Evolutionary conservation across 53 echinoderm and acorn worm species (phyloP).

Genomic region (Crossaster papposus): DNA sequence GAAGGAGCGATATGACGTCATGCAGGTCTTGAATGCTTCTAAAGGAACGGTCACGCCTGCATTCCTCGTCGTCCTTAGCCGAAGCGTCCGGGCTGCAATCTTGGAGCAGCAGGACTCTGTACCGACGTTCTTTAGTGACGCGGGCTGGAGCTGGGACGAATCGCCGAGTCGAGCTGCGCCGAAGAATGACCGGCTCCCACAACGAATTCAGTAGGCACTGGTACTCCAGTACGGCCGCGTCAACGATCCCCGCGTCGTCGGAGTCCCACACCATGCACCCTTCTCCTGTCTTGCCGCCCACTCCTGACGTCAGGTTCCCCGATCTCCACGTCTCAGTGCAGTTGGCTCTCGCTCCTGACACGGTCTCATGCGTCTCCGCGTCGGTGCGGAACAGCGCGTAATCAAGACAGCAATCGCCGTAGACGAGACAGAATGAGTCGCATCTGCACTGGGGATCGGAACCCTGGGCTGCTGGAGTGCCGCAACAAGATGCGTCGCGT

Average conservation of each 20-base stretch:
- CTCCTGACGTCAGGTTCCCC: not conserved
- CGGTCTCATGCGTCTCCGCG: not conserved
- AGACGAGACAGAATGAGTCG: conserved; percentile 28
- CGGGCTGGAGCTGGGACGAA: conserved; percentile 1
- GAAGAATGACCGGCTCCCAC: conserved; percentile 37
- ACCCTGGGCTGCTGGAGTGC: not conserved
- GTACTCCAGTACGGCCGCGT: not conserved
- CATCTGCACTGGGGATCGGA: not conserved
- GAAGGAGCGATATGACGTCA: conserved; percentile 44
- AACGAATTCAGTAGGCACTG: conserved; percentile 42
- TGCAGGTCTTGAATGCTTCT: not conserved
- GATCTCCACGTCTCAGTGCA: not conserved
- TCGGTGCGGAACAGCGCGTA: conserved; percentile 22
- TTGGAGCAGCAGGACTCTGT: not conserved
- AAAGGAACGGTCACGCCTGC: not conserved
- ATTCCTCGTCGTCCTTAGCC: conserved; percentile 5
- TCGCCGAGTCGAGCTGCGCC: conserved; percentile 13
- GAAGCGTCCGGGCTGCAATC: conserved; percentile 22
- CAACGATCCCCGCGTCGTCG: not conserved
- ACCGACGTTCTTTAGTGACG: not conserved
- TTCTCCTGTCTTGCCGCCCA: not conserved
- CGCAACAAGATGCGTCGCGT: conserved; percentile 20
- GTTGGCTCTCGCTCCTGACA: not conserved
- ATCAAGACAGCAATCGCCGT: conserved; percentile 46
- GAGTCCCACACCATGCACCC: not conserved